Conservation (phyloP, 2,113 vertebrate genomes). For the Tetrao urogallus region DNA sequence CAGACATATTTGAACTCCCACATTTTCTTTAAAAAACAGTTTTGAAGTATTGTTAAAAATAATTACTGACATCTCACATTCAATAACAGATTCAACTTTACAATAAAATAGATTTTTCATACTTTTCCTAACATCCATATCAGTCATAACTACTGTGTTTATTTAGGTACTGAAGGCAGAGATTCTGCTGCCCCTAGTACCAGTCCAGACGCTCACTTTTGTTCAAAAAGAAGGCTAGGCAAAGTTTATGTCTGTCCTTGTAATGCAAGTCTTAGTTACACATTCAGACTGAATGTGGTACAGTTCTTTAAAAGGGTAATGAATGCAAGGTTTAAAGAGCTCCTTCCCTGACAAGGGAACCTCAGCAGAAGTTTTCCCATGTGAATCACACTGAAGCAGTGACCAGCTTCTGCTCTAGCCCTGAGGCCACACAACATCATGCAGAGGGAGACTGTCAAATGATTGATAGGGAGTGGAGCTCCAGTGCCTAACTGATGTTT, state of each 20-base stretch:
- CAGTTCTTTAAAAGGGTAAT: not conserved
- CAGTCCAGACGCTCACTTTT: not conserved
- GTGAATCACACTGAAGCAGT: not conserved
- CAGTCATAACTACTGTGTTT: not conserved
- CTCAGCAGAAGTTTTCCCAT: not conserved
- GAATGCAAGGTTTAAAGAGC: not conserved
- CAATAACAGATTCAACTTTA: not conserved
- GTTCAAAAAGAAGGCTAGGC: not conserved
- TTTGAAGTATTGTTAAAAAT: slow-evolving; percentile 31
- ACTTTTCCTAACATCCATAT: not conserved
- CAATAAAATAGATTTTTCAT: not conserved
- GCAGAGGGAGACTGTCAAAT: not conserved
- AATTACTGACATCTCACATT: slow-evolving; percentile 13
- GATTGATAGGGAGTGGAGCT: not conserved
- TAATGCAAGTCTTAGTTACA: not conserved
- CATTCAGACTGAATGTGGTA: not conserved
- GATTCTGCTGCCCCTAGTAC: not conserved
- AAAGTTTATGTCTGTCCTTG: fast-evolving
- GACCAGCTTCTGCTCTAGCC: not conserved
- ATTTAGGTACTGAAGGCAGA: not conserved
- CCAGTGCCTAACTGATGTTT: not conserved
- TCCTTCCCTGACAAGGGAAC: not conserved
- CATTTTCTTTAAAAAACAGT: slow-evolving; percentile 18
- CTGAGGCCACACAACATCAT: not conserved
- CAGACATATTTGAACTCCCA: slow-evolving; percentile 17